Percentiles rank a stretch among this genome's conserved stretches.
phyloP scores from a whole-genome alignment of 1,140 invertebrate genomes.

The Propsilocerus akamusi region DNA sequence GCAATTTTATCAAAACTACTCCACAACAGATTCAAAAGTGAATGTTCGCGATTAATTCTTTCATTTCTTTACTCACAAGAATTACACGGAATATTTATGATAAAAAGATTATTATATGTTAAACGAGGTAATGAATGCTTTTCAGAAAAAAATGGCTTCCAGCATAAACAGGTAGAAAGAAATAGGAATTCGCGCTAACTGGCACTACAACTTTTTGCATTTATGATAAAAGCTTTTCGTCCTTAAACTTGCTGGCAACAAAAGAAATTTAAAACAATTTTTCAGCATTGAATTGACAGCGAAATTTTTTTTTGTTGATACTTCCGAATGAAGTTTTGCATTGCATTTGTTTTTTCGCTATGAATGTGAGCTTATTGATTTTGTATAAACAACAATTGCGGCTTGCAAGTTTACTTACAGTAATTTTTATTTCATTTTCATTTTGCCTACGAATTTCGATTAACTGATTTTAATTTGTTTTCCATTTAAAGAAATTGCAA shows the following conservation, averaged over 20 bases:
- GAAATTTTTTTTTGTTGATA: no score
- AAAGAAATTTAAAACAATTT: not conserved
- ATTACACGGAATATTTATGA: constrained; percentile 6
- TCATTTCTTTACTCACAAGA: constrained; percentile 17
- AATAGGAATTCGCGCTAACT: no score
- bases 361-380: not conserved
- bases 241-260: not conserved
- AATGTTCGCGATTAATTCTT: constrained; percentile 19
- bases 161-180: no score
- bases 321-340: no score
- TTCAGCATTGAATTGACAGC: not conserved
- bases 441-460: no score
- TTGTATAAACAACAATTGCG: no score
- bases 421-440: no score
- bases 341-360: no score
- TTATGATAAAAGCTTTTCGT: not conserved
- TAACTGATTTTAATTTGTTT: constrained; percentile 10
- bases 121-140: not conserved
- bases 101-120: not conserved
- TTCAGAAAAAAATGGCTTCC: no score
- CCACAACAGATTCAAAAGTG: constrained; percentile 21
- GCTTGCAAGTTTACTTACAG: no score
- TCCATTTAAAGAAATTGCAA: constrained; percentile 43
- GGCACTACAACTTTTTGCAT: no score
- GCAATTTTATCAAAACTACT: constrained; percentile 12